Evolutionary conservation across 2,888 invertebrate species (phyloP).

Genomic region (Brassicogethes aeneus): DNA sequence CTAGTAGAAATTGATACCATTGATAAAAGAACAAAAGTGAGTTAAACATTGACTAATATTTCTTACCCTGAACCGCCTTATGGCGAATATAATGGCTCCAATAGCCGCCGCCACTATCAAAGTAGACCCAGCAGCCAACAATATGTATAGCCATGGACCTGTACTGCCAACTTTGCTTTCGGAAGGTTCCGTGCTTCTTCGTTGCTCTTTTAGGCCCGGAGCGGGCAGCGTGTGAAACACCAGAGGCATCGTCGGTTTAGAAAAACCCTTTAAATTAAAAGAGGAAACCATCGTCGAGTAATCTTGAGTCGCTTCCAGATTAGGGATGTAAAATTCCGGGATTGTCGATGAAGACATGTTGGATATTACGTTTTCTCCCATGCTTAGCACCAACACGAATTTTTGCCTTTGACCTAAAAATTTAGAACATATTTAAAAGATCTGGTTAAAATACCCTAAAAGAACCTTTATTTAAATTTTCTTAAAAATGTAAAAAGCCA

Average conservation of each 20-base stretch:
- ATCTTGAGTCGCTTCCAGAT: constrained; percentile 44
- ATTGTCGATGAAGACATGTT: constrained; percentile 37
- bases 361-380: constrained; percentile 33
- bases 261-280: constrained; percentile 55
- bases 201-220: constrained; percentile 39
- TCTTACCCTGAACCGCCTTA: constrained; percentile 35
- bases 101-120: constrained; percentile 38
- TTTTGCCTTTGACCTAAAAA: constrained; percentile 32
- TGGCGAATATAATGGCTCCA: constrained; percentile 35
- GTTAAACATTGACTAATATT: no score
- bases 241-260: constrained; percentile 38
- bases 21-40: no score
- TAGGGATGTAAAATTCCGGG: constrained; percentile 44
- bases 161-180: constrained; percentile 20
- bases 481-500: no score
- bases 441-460: constrained; percentile 1
- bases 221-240: constrained; percentile 42
- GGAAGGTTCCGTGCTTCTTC: constrained; percentile 35
- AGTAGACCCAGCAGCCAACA: constrained; percentile 37
- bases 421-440: no score
- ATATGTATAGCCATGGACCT: constrained; percentile 37
- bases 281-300: constrained; percentile 49
- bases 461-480: background rate
- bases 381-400: constrained; percentile 38
- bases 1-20: no score